Evolutionary conservation across 92 coral and sea anemone genomes (phyloP).

Genomic region (Epizoanthus illoricatus): DNA sequence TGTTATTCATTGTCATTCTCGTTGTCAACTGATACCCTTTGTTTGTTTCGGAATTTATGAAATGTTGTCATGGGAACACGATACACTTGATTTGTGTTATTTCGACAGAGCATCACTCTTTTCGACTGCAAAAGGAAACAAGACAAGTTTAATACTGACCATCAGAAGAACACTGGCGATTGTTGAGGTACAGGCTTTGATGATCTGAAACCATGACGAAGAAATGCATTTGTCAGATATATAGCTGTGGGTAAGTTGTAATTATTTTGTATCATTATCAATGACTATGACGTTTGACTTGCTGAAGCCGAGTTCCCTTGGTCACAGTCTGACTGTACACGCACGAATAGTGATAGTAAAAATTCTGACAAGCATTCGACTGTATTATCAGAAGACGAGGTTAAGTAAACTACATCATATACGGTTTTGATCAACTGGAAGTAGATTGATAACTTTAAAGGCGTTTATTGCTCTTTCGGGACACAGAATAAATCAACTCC

Average conservation of each 20-base stretch:
- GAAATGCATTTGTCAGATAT: slow-evolving; percentile 97
- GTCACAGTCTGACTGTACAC: neutral
- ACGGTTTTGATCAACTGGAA: slow-evolving; percentile 7
- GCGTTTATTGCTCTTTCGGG: slow-evolving; percentile 41
- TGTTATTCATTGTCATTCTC: neutral
- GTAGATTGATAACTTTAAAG: slow-evolving; percentile 10
- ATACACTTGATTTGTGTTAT: slow-evolving; percentile 22
- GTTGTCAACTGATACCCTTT: slow-evolving; percentile 40
- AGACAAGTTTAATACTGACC: neutral
- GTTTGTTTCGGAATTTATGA: slow-evolving; percentile 36
- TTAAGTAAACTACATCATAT: neutral
- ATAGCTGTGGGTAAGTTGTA: slow-evolving; percentile 93
- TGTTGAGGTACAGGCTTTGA: neutral
- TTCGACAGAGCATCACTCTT: slow-evolving; percentile 4
- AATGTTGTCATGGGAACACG: slow-evolving; percentile 29
- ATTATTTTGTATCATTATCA: neutral
- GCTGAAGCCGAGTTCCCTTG: neutral
- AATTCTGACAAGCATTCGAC: neutral
- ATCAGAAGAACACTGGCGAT: neutral
- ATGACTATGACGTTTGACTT: neutral
- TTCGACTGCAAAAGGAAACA: slow-evolving; percentile 13
- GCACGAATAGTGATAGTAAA: neutral
- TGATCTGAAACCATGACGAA: slow-evolving; percentile 56
- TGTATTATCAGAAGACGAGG: neutral
- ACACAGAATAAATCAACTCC: neutral